Conservation (phyloP, 2,888 invertebrate genomes). For the Tricholauxania praeusta region DNA sequence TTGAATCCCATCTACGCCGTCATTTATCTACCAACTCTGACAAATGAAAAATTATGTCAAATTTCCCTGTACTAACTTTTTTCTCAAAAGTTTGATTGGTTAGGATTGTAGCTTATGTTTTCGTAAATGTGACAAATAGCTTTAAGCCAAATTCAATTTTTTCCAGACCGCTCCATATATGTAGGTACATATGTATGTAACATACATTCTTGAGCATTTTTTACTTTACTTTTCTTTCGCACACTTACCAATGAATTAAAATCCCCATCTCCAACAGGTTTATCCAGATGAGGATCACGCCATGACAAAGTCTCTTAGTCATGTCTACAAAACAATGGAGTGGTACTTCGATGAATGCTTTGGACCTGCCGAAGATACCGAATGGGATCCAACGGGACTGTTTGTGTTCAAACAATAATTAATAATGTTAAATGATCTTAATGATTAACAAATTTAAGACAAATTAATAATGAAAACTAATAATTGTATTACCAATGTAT, state of each 20-base stretch:
- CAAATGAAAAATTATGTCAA: too few species aligned
- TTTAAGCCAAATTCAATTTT: too few species aligned
- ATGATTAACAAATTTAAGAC: constrained; percentile 42
- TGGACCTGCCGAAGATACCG: constrained; percentile 77
- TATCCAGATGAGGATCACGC: constrained; percentile 89
- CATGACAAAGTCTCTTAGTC: constrained; percentile 79
- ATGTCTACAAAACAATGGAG: constrained; percentile 87
- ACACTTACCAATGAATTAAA: neutral
- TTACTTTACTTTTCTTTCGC: neutral
- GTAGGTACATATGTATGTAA: too few species aligned
- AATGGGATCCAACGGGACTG: constrained; percentile 76
- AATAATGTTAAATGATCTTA: constrained; percentile 59
- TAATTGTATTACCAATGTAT: constrained; percentile 16
- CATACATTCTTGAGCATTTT: neutral
- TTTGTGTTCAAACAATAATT: constrained; percentile 68
- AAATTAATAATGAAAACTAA: neutral
- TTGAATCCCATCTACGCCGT: too few species aligned
- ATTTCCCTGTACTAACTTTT: too few species aligned
- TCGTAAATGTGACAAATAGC: too few species aligned
- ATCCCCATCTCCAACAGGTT: constrained; percentile 70
- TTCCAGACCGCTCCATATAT: too few species aligned
- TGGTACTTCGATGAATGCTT: constrained; percentile 89
- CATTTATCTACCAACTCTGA: too few species aligned
- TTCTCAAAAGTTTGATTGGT: too few species aligned
- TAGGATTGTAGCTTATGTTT: too few species aligned